A percentile compares a stretch with the other conserved stretches of the same genome.
Conservation (phyloP, 2,888 invertebrate genomes). For the Agriopis marginaria region DNA sequence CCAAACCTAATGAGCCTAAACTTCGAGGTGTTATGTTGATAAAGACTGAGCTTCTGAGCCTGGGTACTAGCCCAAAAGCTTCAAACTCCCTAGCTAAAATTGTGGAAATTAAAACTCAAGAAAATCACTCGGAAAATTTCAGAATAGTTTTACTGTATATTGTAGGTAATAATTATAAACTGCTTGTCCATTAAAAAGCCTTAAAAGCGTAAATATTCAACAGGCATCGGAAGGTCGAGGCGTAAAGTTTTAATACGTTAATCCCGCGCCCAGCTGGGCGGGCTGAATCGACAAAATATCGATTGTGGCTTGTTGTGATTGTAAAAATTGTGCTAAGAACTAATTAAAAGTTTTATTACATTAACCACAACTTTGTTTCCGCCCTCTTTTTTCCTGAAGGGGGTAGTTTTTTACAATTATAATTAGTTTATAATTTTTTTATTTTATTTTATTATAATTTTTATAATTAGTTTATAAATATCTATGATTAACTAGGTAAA, state of each 20-base stretch:
- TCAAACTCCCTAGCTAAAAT: neutral
- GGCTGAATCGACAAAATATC: conserved; percentile 47
- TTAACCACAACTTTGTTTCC: conserved; percentile 52
- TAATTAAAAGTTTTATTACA: conserved; percentile 62
- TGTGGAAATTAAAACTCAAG: neutral
- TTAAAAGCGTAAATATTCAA: conserved; percentile 48
- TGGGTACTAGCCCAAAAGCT: neutral
- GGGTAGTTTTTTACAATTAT: too few species aligned
- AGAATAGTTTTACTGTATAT: conserved; percentile 11
- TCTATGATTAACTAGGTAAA: too few species aligned
- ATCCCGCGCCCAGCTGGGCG: conserved; percentile 43
- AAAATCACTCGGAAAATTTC: neutral
- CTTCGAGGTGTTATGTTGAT: too few species aligned
- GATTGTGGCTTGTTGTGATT: conserved; percentile 49
- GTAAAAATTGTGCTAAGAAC: conserved; percentile 51
- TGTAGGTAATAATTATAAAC: conserved; percentile 29
- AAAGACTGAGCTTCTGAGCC: neutral
- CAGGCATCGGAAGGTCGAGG: conserved; percentile 40
- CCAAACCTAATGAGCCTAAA: neutral
- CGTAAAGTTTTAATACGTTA: conserved; percentile 52
- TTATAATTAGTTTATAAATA: neutral
- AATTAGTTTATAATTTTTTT: too few species aligned
- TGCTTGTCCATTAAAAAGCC: conserved; percentile 31
- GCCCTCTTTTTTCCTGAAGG: conserved; percentile 43
- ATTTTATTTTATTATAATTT: too few species aligned